A percentile compares a stretch with the other conserved stretches of the same genome.
phyloP scores from a whole-genome alignment of 2,888 invertebrate species.

The Cyrtodaria siliqua region DNA sequence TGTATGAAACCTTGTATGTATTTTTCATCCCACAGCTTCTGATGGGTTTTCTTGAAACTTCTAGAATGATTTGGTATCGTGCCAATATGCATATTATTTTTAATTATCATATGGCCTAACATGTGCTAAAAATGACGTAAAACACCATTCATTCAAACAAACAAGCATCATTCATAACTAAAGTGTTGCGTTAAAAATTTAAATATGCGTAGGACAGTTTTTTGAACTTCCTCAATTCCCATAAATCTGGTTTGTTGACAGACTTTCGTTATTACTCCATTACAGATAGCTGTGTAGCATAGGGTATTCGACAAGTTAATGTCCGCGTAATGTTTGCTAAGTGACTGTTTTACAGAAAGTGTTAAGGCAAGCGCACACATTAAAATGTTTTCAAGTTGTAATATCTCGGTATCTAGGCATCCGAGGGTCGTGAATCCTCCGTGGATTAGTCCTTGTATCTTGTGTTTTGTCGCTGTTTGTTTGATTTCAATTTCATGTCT shows the following conservation, averaged over 20 bases:
- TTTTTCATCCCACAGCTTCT: no score
- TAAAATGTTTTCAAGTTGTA: constrained; percentile 5
- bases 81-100: no score
- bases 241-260: background rate
- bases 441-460: constrained; percentile 5
- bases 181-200: no score
- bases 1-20: no score
- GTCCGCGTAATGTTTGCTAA: constrained; percentile 54
- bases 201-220: no score
- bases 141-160: no score
- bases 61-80: no score
- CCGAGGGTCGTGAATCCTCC: constrained; percentile 9
- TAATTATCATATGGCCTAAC: no score
- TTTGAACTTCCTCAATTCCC: no score
- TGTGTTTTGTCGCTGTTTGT: background rate
- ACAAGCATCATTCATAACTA: no score
- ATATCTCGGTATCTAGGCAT: constrained; percentile 13
- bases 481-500: constrained; percentile 1
- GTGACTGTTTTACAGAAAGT: constrained; percentile 50
- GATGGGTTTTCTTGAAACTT: no score
- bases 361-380: constrained; percentile 5
- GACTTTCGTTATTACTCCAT: background rate
- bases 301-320: constrained; percentile 6
- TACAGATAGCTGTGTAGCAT: background rate
- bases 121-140: no score